Evolutionary conservation across 2,888 invertebrate species (phyloP), one percentile per base, ranked within the genome.

Genomic region (Andrena fulva): DNA sequence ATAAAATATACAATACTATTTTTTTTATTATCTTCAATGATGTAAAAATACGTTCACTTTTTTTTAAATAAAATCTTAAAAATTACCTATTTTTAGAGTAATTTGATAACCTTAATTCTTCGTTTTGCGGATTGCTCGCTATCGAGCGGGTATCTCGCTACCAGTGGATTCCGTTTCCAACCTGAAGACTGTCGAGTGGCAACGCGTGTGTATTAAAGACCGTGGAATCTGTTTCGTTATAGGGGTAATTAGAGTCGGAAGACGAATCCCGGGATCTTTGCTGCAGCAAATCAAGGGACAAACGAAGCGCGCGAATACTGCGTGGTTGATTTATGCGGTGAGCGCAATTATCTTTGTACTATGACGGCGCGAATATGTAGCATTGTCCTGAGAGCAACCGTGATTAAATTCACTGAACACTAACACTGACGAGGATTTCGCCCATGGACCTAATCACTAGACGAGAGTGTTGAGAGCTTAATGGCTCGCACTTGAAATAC

Each of bases 361-460:
- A 52, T 71, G 78, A 71, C 77, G 63, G 72, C 74, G 75, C 56
- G 77, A 83, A 81, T 80, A 84, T 74, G 78, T 74, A 60, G 79
- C 76, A 85, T 85, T 81, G 84, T 84, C 59, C 73, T 74, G 68
- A 67, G 73, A 80, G 68, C 68, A 56, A 66, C 59, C 63, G 77
- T 85, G 80, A 86, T 85, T 85, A 85, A 86, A 86, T 84, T 86
- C 85, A 71, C 76, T 64, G 70, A 63, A 81, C 77, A 63, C 79
- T 69, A 72, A 79, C 79, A 79, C 69, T 54, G 79, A 74, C 83
- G 79, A 77, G 77, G 85, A 87, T 81, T 85, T 81, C 85, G 74
- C 77, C 76, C 66, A 74, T 87, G 84, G 85, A 85, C 84, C 87
- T 85, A 87, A 87, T 87, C 87, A 78, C 74, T 79, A 77, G 56